Conservation (phyloP, 2,888 invertebrate genomes). For the Brachycybe producta region DNA sequence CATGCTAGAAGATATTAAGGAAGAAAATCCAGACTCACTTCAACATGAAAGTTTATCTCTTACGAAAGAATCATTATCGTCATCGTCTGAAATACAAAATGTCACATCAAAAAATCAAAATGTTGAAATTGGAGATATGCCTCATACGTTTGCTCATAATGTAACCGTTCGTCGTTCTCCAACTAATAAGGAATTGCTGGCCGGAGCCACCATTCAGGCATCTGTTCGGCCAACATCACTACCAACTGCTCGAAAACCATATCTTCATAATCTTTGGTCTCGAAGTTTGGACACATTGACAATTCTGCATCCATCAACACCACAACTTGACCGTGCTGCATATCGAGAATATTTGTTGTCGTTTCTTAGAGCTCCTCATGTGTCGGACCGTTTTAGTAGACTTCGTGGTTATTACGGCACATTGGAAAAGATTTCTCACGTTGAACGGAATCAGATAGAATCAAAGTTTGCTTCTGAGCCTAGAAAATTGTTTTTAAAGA, state of each 20-base stretch:
- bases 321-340: slow-evolving; percentile 14
- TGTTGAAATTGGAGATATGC: too few relatives aligned
- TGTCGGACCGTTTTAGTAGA: slow-evolving; percentile 68
- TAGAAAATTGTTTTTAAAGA: neutral
- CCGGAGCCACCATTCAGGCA: slow-evolving; percentile 9
- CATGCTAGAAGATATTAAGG: too few relatives aligned
- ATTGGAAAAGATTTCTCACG: slow-evolving; percentile 66
- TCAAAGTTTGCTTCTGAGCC: neutral
- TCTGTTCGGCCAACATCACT: neutral
- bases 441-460: slow-evolving; percentile 42
- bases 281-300: slow-evolving; percentile 10
- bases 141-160: too few relatives aligned
- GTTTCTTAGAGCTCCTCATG: slow-evolving; percentile 48
- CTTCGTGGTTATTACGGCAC: slow-evolving; percentile 72
- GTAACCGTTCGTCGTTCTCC: slow-evolving; percentile 6
- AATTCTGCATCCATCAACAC: slow-evolving; percentile 2
- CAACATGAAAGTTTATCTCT: too few relatives aligned
- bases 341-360: slow-evolving; percentile 55
- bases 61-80: too few relatives aligned
- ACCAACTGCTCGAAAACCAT: neutral
- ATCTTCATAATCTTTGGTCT: slow-evolving; percentile 4
- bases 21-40: too few relatives aligned
- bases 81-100: too few relatives aligned
- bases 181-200: slow-evolving; percentile 10
- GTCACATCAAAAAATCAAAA: too few relatives aligned